A percentile compares a stretch with the other conserved stretches of the same genome.
phyloP scores from a whole-genome alignment of 2,888 invertebrate species.

The Strigamia maritima region DNA sequence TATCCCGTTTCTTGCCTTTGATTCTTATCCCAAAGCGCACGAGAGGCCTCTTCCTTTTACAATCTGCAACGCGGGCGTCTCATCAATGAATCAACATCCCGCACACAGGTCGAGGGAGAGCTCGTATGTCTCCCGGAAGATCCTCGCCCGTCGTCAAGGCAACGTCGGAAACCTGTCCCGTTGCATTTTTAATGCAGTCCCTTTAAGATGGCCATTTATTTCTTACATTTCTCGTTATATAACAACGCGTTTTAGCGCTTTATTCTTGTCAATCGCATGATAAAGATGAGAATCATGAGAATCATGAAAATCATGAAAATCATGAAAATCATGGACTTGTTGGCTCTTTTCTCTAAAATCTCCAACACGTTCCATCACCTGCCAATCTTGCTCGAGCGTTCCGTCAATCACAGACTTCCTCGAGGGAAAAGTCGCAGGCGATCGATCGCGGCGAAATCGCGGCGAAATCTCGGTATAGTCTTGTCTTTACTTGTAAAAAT shows the following conservation, averaged over 20 bases:
- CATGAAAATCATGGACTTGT: too few species aligned
- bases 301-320: too few species aligned
- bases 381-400: conserved; percentile 9
- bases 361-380: conserved; percentile 9
- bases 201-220: background rate
- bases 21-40: conserved; percentile 17
- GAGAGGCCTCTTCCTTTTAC: background rate
- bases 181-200: conserved; percentile 3
- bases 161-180: background rate
- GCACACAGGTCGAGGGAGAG: conserved; percentile 25
- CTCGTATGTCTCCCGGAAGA: conserved; percentile 3
- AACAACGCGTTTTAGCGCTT: too few species aligned
- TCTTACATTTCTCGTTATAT: background rate
- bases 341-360: background rate
- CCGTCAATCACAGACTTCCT: conserved; percentile 23
- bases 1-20: background rate
- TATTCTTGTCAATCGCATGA: background rate
- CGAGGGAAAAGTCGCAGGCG: background rate
- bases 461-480: too few species aligned
- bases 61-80: conserved; percentile 22
- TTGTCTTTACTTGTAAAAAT: background rate
- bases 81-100: conserved; percentile 24
- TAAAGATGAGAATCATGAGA: too few species aligned
- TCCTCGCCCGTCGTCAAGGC: background rate
- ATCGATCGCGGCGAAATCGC: background rate